Evolutionary conservation across 92 coral and sea anemone species (phyloP).

Genomic region (Zoanthus solanderi): DNA sequence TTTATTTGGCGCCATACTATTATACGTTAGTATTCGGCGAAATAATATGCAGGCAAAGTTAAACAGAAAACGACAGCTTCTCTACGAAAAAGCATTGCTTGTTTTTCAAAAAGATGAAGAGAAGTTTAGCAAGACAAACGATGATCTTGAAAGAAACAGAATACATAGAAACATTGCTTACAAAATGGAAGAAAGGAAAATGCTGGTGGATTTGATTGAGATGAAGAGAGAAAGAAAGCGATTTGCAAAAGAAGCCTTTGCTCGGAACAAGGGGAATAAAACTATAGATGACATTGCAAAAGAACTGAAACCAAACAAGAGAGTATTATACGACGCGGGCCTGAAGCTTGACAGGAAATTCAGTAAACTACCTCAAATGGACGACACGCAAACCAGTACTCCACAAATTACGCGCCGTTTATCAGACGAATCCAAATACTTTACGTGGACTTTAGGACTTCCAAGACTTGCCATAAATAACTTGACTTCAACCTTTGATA

Average conservation of each 20-base stretch:
- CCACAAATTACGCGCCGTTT: conserved; percentile 72
- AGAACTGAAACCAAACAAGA: conserved; percentile 69
- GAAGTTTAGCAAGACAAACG: conserved; percentile 55
- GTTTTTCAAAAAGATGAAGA: conserved; percentile 78
- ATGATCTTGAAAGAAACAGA: conserved; percentile 67
- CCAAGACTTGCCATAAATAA: conserved; percentile 30
- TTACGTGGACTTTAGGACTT: conserved; percentile 83
- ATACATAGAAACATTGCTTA: conserved; percentile 77
- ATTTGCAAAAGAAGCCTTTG: conserved; percentile 75
- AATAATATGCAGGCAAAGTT: conserved; percentile 60
- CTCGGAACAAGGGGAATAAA: conserved; percentile 62
- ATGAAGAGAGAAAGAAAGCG: conserved; percentile 72
- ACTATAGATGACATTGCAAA: conserved; percentile 87
- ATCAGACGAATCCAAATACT: conserved; percentile 84
- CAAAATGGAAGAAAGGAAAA: conserved; percentile 75
- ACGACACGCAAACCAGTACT: conserved; percentile 72
- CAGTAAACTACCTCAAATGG: conserved; percentile 61
- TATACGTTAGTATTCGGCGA: not conserved
- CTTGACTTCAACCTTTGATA: not conserved
- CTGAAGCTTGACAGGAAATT: conserved; percentile 78
- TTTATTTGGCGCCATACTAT: too few relatives aligned
- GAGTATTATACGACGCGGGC: conserved; percentile 50
- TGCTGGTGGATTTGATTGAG: conserved; percentile 73
- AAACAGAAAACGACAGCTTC: conserved; percentile 76
- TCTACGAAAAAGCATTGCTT: conserved; percentile 84